Percentiles rank a stretch among this genome's conserved stretches.
Evolutionary conservation across 1,140 invertebrate species (phyloP).

Genomic region (Carposina sasakii): DNA sequence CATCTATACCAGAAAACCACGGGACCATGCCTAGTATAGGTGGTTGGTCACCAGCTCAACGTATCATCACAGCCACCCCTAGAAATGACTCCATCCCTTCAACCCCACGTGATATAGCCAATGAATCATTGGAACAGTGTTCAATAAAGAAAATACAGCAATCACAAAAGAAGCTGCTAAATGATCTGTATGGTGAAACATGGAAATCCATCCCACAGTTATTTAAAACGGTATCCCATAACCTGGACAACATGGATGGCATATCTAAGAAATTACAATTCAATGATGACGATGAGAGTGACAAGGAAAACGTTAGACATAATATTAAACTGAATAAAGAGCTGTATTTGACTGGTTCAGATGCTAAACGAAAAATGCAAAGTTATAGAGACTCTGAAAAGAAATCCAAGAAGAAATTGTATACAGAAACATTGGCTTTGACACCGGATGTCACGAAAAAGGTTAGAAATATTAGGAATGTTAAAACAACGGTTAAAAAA

Average conservation of each 20-base stretch:
- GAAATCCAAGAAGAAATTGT: conserved; percentile 56
- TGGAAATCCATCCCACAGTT: conserved; percentile 59
- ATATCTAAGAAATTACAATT: conserved; percentile 52
- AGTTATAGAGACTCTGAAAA: conserved; percentile 34
- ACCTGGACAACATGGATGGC: conserved; percentile 34
- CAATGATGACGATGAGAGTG: conserved; percentile 46
- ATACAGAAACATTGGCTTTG: conserved; percentile 48
- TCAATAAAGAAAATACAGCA: conserved; percentile 53
- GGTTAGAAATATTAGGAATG: conserved; percentile 21
- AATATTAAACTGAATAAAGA: conserved; percentile 38
- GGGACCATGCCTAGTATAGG: conserved; percentile 41
- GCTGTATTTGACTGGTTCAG: conserved; percentile 39
- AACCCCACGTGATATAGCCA: conserved; percentile 46
- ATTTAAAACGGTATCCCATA: conserved; percentile 42
- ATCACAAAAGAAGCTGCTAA: conserved; percentile 56
- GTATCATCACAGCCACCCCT: conserved; percentile 50
- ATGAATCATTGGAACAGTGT: conserved; percentile 51
- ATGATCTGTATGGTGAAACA: conserved; percentile 55
- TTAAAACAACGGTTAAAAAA: conserved; percentile 31
- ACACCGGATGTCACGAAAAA: conserved; percentile 49
- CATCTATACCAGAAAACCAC: conserved; percentile 23
- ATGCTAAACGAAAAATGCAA: conserved; percentile 31
- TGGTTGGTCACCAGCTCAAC: conserved; percentile 60
- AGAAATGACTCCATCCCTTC: conserved; percentile 42
- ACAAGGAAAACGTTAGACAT: conserved; percentile 50